Base-by-base conservation (phyloP, 2,113 vertebrate genomes). In the Xiphias gladius region DNA sequence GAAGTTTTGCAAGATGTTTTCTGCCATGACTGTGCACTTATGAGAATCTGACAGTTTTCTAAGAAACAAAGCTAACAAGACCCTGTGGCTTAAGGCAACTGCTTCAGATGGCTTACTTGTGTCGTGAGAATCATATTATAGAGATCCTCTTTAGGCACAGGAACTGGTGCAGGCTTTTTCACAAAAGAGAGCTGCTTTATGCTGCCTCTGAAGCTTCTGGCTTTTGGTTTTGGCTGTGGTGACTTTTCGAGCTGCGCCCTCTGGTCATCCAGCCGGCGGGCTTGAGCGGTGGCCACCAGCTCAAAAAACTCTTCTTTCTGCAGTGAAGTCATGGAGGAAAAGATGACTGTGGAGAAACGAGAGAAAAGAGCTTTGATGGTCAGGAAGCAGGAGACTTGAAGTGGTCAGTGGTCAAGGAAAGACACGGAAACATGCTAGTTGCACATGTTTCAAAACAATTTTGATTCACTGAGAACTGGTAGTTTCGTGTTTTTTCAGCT, bases 221-320 rank as follows among this genome's bases (percentile, higher is more conserved):
- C 16, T 80, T 92, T 95, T 7, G 70, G 13, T 72, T 92, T 91
- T 1, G 70, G 30, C 0, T 73, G 73, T 0, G 79, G 71, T 20
- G 76, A 55, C 50, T 54, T 82, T 20, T 87, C 92, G 9, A 97
- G 92, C 14, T 92, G 89, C 2, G 96, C 96, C 69, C 97, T 93
- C 91, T 97, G 97, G 85, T 97, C 97, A 20, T 97, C 95, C 1
- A 97, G 93, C 4, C 97, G 95, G 28, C 96, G 95, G 52, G 95
- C 96, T 89, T 97, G 97, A 58, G 95, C 91, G 2, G 93, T 95
- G 57, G 95, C 96, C 71, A 97, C 91, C 55, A 97, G 86, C n/a
- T 97, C 96, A 30, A 97, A 95, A 76, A 97, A 97, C 87, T 96
- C 96, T 86, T 97, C 97, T 16, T 92, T 96, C 93, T 97, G 96